Percentiles rank a stretch among this genome's conserved stretches.
phyloP scores from a whole-genome alignment of 1,140 invertebrate species.

The Trachelipus rathkii region DNA sequence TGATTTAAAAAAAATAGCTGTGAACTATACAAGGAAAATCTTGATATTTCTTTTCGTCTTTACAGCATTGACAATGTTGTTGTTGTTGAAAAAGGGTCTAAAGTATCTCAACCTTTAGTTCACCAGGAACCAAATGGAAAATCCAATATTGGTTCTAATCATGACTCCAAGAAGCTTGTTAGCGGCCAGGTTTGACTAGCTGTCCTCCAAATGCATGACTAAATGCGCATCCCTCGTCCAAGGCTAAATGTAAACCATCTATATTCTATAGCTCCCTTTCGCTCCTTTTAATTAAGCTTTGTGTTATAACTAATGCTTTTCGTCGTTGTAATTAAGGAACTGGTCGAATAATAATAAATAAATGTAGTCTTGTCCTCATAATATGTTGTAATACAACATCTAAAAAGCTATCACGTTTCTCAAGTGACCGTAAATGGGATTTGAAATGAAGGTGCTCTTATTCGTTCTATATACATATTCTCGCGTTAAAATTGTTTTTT shows the following conservation, averaged over 20 bases:
- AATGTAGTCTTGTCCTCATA: too few species aligned
- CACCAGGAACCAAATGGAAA: conserved; percentile 24
- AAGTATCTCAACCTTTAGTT: conserved; percentile 36
- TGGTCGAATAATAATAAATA: not conserved
- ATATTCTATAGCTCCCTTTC: conserved; percentile 1
- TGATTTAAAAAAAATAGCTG: not conserved
- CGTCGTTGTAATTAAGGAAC: not conserved
- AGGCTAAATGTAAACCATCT: not conserved
- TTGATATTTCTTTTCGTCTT: conserved; percentile 37
- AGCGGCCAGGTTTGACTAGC: conserved; percentile 42
- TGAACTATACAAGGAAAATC: not conserved
- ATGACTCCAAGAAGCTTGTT: conserved; percentile 33
- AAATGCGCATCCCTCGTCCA: conserved; percentile 34
- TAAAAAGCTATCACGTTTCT: too few species aligned
- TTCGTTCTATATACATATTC: too few species aligned
- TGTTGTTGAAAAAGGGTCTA: conserved; percentile 41
- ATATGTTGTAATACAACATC: too few species aligned
- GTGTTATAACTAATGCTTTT: not conserved
- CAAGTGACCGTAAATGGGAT: too few species aligned
- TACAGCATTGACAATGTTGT: conserved; percentile 43
- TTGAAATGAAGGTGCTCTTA: too few species aligned
- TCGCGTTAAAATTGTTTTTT: too few species aligned
- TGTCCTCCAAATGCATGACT: conserved; percentile 41
- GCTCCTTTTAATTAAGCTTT: not conserved
- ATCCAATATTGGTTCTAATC: conserved; percentile 34